Percentiles rank a stretch among this genome's conserved stretches.
These are phyloP conservation scores for Byasa hedistus DNA, from an alignment of 2,888 invertebrate species.

Conservation along the genomic window DNA sequence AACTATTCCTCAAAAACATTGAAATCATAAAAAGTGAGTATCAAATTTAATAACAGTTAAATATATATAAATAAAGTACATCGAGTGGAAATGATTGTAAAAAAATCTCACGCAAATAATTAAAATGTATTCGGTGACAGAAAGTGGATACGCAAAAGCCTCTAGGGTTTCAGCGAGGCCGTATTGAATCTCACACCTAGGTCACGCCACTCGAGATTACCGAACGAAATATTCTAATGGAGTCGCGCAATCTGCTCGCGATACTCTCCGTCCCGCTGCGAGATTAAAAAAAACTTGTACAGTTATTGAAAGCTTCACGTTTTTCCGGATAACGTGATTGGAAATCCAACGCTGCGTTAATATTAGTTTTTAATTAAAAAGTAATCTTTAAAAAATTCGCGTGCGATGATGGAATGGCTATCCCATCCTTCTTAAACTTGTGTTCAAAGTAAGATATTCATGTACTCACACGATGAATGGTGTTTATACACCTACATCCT, in stretches of 20 bases:
- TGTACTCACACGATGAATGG: background rate
- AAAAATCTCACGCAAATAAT: constrained; percentile 10
- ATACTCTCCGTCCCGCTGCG: constrained; percentile 21
- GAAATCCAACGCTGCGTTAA: constrained; percentile 4
- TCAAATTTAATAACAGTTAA: background rate
- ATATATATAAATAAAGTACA: constrained; percentile 4
- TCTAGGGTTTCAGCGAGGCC: constrained; percentile 40
- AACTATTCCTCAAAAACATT: background rate
- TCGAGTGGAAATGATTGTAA: constrained; percentile 6
- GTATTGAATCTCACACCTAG: constrained; percentile 40
- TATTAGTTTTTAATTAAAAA: constrained; percentile 2
- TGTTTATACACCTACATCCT: background rate
- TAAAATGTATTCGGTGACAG: constrained; percentile 33
- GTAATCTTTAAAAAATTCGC: background rate
- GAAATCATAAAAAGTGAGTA: background rate
- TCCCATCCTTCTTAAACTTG: too few relatives aligned
- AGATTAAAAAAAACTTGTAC: constrained; percentile 24
- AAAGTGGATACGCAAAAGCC: constrained; percentile 32
- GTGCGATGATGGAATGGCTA: background rate
- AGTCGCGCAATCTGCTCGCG: constrained; percentile 30
- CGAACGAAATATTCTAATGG: constrained; percentile 50
- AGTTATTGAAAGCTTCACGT: constrained; percentile 21
- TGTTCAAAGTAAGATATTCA: background rate
- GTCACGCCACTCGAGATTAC: constrained; percentile 45
- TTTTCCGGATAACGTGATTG: constrained; percentile 12